Percentiles rank a stretch among this genome's conserved stretches.
Evolutionary conservation across 2,888 invertebrate genomes (phyloP).

Genomic region (Empis livida): DNA sequence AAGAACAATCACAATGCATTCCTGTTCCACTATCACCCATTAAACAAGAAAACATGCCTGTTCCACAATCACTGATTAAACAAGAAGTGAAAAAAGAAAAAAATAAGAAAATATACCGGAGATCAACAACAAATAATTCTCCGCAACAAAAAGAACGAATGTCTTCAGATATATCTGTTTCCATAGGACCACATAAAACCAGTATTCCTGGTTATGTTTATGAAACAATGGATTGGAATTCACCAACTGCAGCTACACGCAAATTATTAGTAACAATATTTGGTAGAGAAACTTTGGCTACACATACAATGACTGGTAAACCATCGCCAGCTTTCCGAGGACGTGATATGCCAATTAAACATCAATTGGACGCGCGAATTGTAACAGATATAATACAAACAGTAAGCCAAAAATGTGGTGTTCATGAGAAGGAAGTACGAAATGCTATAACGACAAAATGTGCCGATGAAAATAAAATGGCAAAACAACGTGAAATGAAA

Average conservation of each 20-base stretch:
- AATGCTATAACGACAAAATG: constrained; percentile 49
- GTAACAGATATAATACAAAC: constrained; percentile 45
- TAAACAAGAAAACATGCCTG: too few species aligned
- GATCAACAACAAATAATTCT: not conserved
- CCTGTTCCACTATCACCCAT: not conserved
- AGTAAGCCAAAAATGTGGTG: constrained; percentile 40
- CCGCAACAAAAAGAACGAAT: not conserved
- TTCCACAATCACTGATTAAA: not conserved
- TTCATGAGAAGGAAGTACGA: constrained; percentile 44
- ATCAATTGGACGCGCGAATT: constrained; percentile 37
- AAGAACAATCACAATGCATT: not conserved
- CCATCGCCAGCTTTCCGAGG: constrained; percentile 40
- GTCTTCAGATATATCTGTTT: constrained; percentile 11
- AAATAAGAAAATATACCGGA: too few species aligned
- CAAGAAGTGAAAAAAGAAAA: not conserved
- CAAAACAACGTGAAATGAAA: constrained; percentile 33
- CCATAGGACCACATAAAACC: constrained; percentile 36
- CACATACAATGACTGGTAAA: constrained; percentile 48
- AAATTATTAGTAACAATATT: constrained; percentile 43
- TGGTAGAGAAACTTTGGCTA: constrained; percentile 43
- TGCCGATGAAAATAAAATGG: constrained; percentile 49
- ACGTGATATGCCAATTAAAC: constrained; percentile 27
- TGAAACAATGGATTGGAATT: constrained; percentile 41
- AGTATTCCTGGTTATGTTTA: constrained; percentile 32
- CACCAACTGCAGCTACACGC: constrained; percentile 42